Evolutionary conservation across 2,888 invertebrate species (phyloP).

Genomic region (Melanostoma scalare): DNA sequence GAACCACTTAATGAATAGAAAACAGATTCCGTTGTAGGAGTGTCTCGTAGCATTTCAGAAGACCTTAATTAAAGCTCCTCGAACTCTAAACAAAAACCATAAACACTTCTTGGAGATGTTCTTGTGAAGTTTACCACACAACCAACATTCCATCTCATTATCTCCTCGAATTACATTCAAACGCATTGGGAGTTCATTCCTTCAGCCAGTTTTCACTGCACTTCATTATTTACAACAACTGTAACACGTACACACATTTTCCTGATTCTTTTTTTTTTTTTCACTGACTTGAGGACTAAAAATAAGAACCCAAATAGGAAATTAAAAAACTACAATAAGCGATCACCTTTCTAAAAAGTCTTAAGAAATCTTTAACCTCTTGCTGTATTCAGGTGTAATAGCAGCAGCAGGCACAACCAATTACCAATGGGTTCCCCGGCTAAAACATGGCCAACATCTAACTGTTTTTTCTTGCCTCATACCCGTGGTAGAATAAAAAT

Average conservation of each 20-base stretch:
- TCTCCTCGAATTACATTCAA: background rate
- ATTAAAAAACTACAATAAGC: background rate
- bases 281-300: conserved; percentile 57
- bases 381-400: conserved; percentile 67
- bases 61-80: too few species aligned
- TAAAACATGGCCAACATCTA: conserved; percentile 51
- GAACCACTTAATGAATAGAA: too few species aligned
- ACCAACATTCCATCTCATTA: background rate
- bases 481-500: background rate
- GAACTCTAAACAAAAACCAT: too few species aligned
- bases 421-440: conserved; percentile 59
- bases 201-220: conserved; percentile 31
- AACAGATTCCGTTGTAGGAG: too few species aligned
- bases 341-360: conserved; percentile 56
- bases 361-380: conserved; percentile 67
- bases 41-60: too few species aligned
- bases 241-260: conserved; percentile 52
- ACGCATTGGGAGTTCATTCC: conserved; percentile 43
- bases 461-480: conserved; percentile 43
- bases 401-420: conserved; percentile 64
- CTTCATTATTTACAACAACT: conserved; percentile 59
- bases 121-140: too few species aligned
- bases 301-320: conserved; percentile 3
- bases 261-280: conserved; percentile 13
- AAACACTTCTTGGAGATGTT: too few species aligned